Percentiles rank a stretch among this genome's conserved stretches.
phyloP scores from a whole-genome alignment of 1,140 invertebrate species.

The Drosophila arawakana region DNA sequence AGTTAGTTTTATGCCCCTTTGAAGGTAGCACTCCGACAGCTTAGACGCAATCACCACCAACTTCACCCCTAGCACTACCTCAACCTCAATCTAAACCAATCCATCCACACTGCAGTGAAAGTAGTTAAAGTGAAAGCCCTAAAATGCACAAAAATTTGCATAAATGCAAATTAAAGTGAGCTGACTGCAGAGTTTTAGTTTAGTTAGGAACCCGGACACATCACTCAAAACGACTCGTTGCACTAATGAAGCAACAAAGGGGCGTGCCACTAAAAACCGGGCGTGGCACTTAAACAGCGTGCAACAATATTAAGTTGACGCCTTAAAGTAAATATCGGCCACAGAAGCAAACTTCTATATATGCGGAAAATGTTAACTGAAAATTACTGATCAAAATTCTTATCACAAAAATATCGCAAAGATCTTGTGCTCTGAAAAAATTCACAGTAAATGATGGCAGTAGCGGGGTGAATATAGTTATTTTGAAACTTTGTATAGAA shows the following conservation, averaged over 20 bases:
- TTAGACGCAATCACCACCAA: slow-evolving; percentile 29
- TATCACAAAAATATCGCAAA: too few species aligned
- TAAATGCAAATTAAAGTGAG: slow-evolving; percentile 66
- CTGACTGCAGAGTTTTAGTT: slow-evolving; percentile 28
- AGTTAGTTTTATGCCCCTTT: slow-evolving; percentile 36
- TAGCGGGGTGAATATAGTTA: too few species aligned
- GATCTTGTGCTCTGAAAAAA: too few species aligned
- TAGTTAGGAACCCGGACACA: slow-evolving; percentile 36
- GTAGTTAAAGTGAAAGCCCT: slow-evolving; percentile 63
- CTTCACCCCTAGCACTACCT: not conserved
- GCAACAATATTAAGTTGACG: slow-evolving; percentile 31
- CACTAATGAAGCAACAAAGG: slow-evolving; percentile 71
- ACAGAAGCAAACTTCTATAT: not conserved
- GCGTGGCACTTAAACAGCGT: slow-evolving; percentile 32
- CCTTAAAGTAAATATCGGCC: not conserved
- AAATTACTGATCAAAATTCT: too few species aligned
- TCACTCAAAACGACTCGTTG: slow-evolving; percentile 54
- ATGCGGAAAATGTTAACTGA: too few species aligned
- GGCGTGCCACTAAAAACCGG: slow-evolving; percentile 36
- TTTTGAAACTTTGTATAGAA: too few species aligned
- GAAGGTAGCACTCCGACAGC: slow-evolving; percentile 5
- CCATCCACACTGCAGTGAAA: slow-evolving; percentile 45
- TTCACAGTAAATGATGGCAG: too few species aligned
- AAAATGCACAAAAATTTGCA: slow-evolving; percentile 61
- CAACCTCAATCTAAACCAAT: not conserved